These are phyloP conservation scores for Caenorhabditis tropicalis DNA, from an alignment of 1,140 invertebrate genomes.

Conservation along the genomic window DNA sequence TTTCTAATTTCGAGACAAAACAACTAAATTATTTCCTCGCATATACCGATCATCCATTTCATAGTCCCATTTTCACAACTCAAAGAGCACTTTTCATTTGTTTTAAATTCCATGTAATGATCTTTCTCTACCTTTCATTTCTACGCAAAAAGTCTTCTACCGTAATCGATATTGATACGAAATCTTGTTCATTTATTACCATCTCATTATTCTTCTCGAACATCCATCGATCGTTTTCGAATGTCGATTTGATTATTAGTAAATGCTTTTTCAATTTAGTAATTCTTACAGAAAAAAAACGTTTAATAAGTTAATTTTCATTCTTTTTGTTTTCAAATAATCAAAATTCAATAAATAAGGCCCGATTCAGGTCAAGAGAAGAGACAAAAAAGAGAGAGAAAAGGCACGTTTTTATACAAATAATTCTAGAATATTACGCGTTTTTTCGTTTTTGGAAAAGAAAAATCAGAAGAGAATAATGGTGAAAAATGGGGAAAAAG, in stretches of 20 bases:
- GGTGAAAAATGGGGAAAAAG: background rate
- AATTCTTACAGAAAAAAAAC: background rate
- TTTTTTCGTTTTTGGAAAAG: background rate
- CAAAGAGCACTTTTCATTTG: background rate
- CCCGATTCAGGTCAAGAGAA: conserved; percentile 6
- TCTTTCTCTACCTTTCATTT: background rate
- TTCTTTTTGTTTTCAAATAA: background rate
- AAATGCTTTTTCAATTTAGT: conserved; percentile 9
- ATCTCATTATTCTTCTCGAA: background rate
- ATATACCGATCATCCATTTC: conserved; percentile 8
- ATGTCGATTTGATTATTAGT: background rate
- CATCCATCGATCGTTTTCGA: background rate
- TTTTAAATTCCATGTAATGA: background rate
- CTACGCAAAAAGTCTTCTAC: background rate
- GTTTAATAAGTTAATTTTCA: background rate
- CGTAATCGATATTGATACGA: background rate
- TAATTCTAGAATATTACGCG: background rate
- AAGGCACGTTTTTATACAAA: conserved; percentile 38
- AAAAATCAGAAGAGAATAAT: background rate
- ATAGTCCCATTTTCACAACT: conserved; percentile 20
- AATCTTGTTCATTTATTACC: conserved; percentile 12
- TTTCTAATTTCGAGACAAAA: background rate
- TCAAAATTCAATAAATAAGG: conserved; percentile 29
- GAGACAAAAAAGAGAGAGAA: background rate
- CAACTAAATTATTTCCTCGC: background rate